Evolutionary conservation across 2,888 invertebrate genomes (phyloP), one percentile per base, ranked within the genome.

Genomic region (Hemaris fuciformis): DNA sequence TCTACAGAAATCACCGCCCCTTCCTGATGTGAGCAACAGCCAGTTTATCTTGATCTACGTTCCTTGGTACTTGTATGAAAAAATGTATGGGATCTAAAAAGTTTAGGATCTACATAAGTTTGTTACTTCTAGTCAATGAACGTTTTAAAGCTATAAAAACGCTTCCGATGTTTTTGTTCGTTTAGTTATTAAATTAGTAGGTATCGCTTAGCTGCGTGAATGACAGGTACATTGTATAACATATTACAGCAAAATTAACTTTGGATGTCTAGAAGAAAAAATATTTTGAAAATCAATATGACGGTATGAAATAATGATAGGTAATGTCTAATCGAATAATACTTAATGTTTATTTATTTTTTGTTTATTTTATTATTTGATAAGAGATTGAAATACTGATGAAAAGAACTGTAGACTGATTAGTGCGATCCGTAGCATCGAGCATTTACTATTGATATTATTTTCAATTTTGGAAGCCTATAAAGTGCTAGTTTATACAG

Each of bases 1-100:
- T 60, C 48, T 41, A 53, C 53, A 60, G 38, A 60, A 53, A 45
- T 15, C 48, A 45, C 57, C 42, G 48, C 61, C 56, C 45, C 56
- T 61, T 53, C 27, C 43, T 10, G 34, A 42, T 53, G 43, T 43
- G 42, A 13, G 7, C 31, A 20, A 22, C 25, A 23, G 2, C 62
- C 59, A 62, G n/a, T 56, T 4, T 59, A 56, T 23, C 31, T 34
- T 60, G 62, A 23, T 8, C 56, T 20, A 18, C n/a, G 8, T 42
- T 31, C 13, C n/a, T 22, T 20, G 8, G n/a, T 27, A 56, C 3
- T 27, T 42, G 8, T 3, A 56, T 15, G 13, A 20, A 31, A 27
- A 18, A 15, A 1, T 8, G 18, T 31, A 53, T 18, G 31, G 31
- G 10, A 27, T 27, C 18, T 48, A 53, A 53, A 27, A 48, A 8